Percentiles rank a stretch among this genome's conserved stretches.
Evolutionary conservation across 2,888 invertebrate genomes (phyloP).

Genomic region (Stenurella melanura): DNA sequence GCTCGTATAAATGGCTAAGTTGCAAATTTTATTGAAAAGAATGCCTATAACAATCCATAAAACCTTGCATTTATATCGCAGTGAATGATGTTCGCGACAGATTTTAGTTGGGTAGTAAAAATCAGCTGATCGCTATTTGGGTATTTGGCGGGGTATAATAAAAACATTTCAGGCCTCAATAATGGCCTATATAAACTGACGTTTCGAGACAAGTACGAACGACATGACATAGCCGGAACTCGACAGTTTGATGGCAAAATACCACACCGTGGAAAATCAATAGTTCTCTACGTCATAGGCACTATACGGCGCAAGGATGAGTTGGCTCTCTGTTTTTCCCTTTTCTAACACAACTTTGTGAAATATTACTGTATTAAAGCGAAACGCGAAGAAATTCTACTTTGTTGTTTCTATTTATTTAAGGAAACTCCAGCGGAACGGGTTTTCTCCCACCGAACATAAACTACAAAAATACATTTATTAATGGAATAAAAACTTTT

Average conservation of each 20-base stretch:
- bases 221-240: slow-evolving; percentile 56
- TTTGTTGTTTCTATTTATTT: slow-evolving; percentile 48
- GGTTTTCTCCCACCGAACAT: slow-evolving; percentile 19
- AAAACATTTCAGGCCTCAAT: slow-evolving; percentile 61
- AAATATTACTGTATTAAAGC: slow-evolving; percentile 50
- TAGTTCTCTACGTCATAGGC: slow-evolving; percentile 71
- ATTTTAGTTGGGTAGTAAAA: slow-evolving; percentile 61
- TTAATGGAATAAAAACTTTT: slow-evolving; percentile 41
- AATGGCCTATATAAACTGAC: slow-evolving; percentile 70
- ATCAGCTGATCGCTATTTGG: slow-evolving; percentile 62
- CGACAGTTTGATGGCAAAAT: slow-evolving; percentile 68
- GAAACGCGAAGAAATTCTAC: slow-evolving; percentile 42
- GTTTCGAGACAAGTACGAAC: slow-evolving; percentile 64
- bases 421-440: slow-evolving; percentile 35
- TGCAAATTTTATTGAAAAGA: slow-evolving; percentile 57
- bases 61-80: slow-evolving; percentile 53
- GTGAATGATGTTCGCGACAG: slow-evolving; percentile 59
- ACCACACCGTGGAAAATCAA: slow-evolving; percentile 71
- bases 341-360: slow-evolving; percentile 45
- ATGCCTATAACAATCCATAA: slow-evolving; percentile 59
- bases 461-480: slow-evolving; percentile 41
- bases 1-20: slow-evolving; percentile 49
- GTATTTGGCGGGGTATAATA: slow-evolving; percentile 53
- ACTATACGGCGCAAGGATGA: slow-evolving; percentile 59
- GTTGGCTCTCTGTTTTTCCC: slow-evolving; percentile 53